phyloP scores from a whole-genome alignment of 64 coral and sea anemone genomes.

The Actinia equina region DNA sequence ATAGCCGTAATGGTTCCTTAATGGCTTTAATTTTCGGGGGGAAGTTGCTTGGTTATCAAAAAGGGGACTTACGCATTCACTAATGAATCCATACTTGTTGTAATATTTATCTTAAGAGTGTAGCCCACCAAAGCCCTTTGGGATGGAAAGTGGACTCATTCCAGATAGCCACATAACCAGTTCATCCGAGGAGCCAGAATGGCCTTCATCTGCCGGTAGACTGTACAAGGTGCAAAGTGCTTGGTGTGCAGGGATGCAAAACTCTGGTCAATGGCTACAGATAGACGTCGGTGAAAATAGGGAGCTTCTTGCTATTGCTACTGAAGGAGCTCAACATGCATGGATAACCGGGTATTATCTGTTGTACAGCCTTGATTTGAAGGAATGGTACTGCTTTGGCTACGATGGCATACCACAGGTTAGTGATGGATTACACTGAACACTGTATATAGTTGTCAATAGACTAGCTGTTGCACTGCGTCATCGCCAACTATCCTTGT shows the following conservation, averaged over 20 bases:
- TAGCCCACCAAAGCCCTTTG: background rate
- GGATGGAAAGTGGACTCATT: background rate
- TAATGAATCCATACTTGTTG: too few species aligned
- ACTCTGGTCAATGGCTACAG: conserved; percentile 44
- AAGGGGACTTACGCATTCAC: too few species aligned
- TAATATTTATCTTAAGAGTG: background rate
- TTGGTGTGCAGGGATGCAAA: conserved; percentile 31
- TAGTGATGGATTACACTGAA: background rate
- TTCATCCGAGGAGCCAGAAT: background rate
- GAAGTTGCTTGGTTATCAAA: too few species aligned
- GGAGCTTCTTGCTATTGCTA: conserved; percentile 29
- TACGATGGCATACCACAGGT: conserved; percentile 17
- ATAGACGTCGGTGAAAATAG: conserved; percentile 36
- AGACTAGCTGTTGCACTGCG: background rate
- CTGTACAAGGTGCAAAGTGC: background rate
- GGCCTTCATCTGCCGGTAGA: background rate
- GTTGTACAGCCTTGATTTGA: conserved; percentile 29
- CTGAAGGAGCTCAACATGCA: conserved; percentile 22
- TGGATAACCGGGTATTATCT: conserved; percentile 44
- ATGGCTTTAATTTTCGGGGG: too few species aligned
- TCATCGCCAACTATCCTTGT: too few species aligned
- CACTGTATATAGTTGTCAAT: background rate
- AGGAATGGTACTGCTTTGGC: conserved; percentile 53
- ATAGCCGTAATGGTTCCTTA: too few species aligned
- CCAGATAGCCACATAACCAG: conserved; percentile 19